Base-by-base conservation (phyloP, 2,113 vertebrate species). In the Brienomyrus brachyistius region DNA sequence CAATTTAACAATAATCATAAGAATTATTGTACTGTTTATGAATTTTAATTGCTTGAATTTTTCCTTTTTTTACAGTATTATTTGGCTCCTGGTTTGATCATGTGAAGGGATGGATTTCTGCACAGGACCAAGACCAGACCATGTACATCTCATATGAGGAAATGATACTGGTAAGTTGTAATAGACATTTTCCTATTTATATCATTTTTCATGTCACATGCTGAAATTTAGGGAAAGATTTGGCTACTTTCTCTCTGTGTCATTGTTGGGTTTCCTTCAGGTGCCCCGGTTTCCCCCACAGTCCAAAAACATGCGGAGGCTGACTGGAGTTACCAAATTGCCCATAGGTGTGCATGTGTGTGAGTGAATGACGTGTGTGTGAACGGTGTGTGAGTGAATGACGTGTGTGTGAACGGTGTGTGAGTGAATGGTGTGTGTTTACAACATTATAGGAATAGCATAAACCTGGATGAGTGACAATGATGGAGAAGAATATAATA, bases 1-100 rank as follows among this genome's bases (percentile, higher is more conserved):
- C 62, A 70, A 70, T 70, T 31, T 13, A 13, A 70, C 62, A 31
- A 31, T 13, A 23, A n/a, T n/a, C 21, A 59, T 23, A 59, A 66
- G 0, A 10, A 66, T 40, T 62, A 43, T 59, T 40, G n/a, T 56
- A 56, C 19, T 21, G 54, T 56, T 35, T 40, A 47, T 47, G 15
- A 11, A 8, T 23, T 23, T 74, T 10, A n/a, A 45, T 50, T 43
- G n/a, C 35, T 54, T 70, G 17, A 50, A 50, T 56, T 90, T 17
- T 90, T 77, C 70, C 5, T 40, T 40, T 35, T 77, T 5, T 43
- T 59, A 48, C 86, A 96, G 96, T 95, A 17, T 90, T 93, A 23
- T 95, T 93, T 92, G 94, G 95, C 15, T 95, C 95, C 4, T 96
- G 95, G 96, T 96, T 96, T 89, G 94, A 95, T 66, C 95, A 96